phyloP scores from a whole-genome alignment of 1,140 invertebrate genomes.

The Drosophila navojoa region DNA sequence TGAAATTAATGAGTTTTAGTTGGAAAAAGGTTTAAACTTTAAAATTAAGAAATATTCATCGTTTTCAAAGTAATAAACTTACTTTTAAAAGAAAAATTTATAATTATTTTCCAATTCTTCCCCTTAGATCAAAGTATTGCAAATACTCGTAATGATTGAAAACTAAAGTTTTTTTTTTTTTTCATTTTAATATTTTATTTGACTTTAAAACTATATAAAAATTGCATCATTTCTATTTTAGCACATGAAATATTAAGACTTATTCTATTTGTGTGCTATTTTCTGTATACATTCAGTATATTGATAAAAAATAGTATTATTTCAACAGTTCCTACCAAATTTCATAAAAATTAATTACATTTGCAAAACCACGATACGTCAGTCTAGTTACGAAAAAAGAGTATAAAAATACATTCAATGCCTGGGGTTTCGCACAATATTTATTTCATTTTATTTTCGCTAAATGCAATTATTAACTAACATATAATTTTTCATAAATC shows the following conservation, averaged over 20 bases:
- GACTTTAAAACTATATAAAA: conserved; percentile 68
- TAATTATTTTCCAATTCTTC: too few relatives aligned
- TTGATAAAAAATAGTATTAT: conserved; percentile 54
- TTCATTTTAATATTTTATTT: conserved; percentile 66
- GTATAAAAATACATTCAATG: conserved; percentile 52
- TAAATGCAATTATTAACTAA: conserved; percentile 79
- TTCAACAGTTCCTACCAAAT: conserved; percentile 34
- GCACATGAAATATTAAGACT: conserved; percentile 66
- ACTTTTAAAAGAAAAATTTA: too few relatives aligned
- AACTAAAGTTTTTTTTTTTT: background rate
- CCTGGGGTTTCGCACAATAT: conserved; percentile 3
- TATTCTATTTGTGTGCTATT: conserved; percentile 65
- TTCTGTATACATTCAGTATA: conserved; percentile 51
- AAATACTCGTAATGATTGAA: background rate
- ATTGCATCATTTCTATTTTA: conserved; percentile 64
- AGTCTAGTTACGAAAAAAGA: conserved; percentile 62
- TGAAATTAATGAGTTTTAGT: too few relatives aligned
- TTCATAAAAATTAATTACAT: conserved; percentile 17
- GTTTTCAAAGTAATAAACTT: too few relatives aligned
- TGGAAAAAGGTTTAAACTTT: too few relatives aligned
- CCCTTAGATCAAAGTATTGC: background rate
- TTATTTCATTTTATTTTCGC: conserved; percentile 36
- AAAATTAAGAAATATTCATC: too few relatives aligned
- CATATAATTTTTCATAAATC: conserved; percentile 42
- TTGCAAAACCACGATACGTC: conserved; percentile 58